These are phyloP conservation scores for Callithrix jacchus DNA, from an alignment of 2,113 vertebrate genomes.

Conservation along the genomic window DNA sequence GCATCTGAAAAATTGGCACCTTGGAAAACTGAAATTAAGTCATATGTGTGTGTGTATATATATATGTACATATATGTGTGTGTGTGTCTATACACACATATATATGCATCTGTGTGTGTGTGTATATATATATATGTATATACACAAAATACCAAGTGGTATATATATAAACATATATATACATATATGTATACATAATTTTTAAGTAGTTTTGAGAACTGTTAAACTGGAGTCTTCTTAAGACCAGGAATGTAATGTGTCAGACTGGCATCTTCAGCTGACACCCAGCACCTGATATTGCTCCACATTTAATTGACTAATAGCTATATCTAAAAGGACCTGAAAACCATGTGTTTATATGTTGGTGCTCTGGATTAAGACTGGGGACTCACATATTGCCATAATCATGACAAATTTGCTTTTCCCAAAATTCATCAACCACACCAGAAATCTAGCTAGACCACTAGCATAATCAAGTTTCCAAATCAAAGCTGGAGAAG, in stretches of 20 bases:
- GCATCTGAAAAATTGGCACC: slow-evolving; percentile 34
- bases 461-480: neutral
- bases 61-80: no score
- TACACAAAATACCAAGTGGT: no score
- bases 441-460: neutral
- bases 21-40: slow-evolving; percentile 69
- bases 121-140: no score
- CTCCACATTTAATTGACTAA: neutral
- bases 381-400: neutral
- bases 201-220: neutral
- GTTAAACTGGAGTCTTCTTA: neutral
- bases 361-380: neutral
- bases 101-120: no score
- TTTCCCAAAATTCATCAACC: neutral
- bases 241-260: neutral
- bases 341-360: neutral
- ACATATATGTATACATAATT: no score
- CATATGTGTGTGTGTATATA: neutral
- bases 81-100: no score
- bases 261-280: neutral
- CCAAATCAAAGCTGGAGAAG: neutral
- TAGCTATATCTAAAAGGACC: neutral
- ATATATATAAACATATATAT: no score
- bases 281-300: neutral
- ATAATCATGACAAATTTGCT: neutral